Base-by-base conservation (phyloP, 1,140 invertebrate species). In the Nasonia longicornis region DNA sequence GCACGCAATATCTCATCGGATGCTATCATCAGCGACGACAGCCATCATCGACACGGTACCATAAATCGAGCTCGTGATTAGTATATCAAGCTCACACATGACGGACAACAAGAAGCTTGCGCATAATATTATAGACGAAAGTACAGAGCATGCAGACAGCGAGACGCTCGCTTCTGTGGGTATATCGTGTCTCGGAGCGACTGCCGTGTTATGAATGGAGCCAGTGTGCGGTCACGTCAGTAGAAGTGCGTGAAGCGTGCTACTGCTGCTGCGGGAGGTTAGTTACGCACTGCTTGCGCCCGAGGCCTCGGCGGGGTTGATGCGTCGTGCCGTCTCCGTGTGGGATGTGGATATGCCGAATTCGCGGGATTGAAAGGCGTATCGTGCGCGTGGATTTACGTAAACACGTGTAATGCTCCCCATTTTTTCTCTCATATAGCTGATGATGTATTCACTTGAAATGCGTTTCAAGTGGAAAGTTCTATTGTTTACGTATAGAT, bases 281-380 rank as follows among this genome's bases (percentile, higher is more conserved):
- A 89, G 89, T 90, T 89, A 90, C 88, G 89, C 89, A 86, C 86
- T 86, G 88, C 87, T 89, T 89, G 85, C 85, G 85, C 85, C 87
- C 85, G 86, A 88, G 88, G 86, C 87, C 69, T 71, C 31, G 31
- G 38, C 38, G 20, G 26, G 20, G 31, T 35, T 35, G 66, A 67
- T 67, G 16, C 29, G 64, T 67, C 6, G 6, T 67, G 0, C 0
- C 11, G 38, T 42, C 38, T 42, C 38, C 38, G 38, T 42, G 26
- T 11, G 12, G 12, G 16, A 52, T 16, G 4, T 52, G 52, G 52
- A 58, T n/a, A 58, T 58, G 52, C 52, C 52, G 52, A 58, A 58
- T 58, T 58, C 52, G 20, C 52, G 7, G 52, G 52, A 58, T 16
- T n/a, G 52, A 58, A 58, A 16, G 20, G 20, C 52, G 20, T 7